A percentile compares a stretch with the other conserved stretches of the same genome.
phyloP scores from a whole-genome alignment of 1,140 invertebrate species.

The Apis mellifera region DNA sequence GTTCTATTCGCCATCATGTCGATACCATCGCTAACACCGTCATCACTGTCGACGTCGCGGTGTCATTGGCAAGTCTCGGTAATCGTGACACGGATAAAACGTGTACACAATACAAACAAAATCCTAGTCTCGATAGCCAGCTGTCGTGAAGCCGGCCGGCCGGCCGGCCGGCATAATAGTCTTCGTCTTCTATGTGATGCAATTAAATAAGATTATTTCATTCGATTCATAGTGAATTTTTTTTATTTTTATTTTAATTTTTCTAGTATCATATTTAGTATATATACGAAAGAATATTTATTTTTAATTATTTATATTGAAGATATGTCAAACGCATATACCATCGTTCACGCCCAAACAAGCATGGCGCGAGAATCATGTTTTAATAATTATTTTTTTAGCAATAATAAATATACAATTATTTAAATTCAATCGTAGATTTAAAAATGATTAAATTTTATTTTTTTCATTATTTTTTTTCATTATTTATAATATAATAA shows the following conservation, averaged over 20 bases:
- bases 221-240: neutral
- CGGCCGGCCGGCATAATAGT: slow-evolving; percentile 38
- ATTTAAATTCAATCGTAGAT: neutral
- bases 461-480: neutral
- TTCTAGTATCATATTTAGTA: no score
- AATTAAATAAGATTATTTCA: slow-evolving; percentile 29
- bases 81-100: slow-evolving; percentile 32
- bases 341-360: slow-evolving; percentile 65
- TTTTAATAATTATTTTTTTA: neutral
- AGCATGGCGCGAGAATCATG: slow-evolving; percentile 59
- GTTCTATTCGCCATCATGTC: slow-evolving; percentile 25
- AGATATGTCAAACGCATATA: neutral
- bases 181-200: slow-evolving; percentile 2
- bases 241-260: neutral
- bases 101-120: slow-evolving; percentile 48
- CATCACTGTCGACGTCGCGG: slow-evolving; percentile 27
- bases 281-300: no score
- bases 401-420: neutral
- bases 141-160: slow-evolving; percentile 65
- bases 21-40: slow-evolving; percentile 11
- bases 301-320: no score
- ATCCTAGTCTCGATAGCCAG: slow-evolving; percentile 49
- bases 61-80: slow-evolving; percentile 14
- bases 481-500: neutral
- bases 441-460: neutral